phyloP scores from a whole-genome alignment of 1,140 invertebrate genomes.

The Magallana angulata region DNA sequence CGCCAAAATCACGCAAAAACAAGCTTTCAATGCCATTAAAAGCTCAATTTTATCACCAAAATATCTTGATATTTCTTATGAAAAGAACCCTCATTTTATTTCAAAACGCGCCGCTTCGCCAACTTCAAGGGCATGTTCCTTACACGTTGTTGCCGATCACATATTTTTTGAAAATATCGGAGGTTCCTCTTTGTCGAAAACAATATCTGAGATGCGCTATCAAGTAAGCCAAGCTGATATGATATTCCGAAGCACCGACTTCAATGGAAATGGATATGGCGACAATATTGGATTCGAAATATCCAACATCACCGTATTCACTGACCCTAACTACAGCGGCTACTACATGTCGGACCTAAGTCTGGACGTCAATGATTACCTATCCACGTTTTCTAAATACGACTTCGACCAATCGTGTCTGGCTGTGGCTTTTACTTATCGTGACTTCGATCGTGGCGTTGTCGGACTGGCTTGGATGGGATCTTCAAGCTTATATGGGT shows the following conservation, averaged over 20 bases:
- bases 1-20: no score
- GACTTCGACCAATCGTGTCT: constrained; percentile 68
- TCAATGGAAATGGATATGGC: constrained; percentile 69
- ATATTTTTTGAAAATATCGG: constrained; percentile 65
- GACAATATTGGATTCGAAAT: constrained; percentile 73
- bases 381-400: constrained; percentile 69
- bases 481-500: constrained; percentile 58
- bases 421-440: constrained; percentile 68
- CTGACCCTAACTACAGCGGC: constrained; percentile 20
- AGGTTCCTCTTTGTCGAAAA: constrained; percentile 50
- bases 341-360: constrained; percentile 58
- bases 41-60: background rate
- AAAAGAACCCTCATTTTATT: background rate
- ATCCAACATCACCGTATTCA: constrained; percentile 66
- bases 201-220: constrained; percentile 66
- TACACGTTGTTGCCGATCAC: constrained; percentile 70
- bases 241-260: constrained; percentile 71
- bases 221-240: constrained; percentile 65
- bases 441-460: constrained; percentile 66
- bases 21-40: background rate
- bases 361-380: constrained; percentile 59
- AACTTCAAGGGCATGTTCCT: constrained; percentile 52
- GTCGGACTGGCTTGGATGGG: constrained; percentile 72
- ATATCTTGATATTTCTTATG: background rate
- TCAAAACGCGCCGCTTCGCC: background rate